Conservation (phyloP, 2,797 vertebrate genomes). For the Cuniculus paca region DNA sequence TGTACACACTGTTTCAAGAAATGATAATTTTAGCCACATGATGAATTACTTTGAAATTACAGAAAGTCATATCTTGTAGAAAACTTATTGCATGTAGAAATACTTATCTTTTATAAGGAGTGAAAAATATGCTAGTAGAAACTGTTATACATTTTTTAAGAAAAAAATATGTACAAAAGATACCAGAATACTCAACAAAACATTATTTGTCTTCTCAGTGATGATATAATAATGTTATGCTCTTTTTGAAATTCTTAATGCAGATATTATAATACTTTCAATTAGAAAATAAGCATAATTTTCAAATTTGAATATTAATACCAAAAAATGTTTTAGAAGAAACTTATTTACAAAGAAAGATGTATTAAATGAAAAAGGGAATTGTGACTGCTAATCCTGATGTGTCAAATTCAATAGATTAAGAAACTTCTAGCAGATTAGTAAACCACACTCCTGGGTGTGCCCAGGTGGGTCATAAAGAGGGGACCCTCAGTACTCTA, state of each 20-base stretch:
- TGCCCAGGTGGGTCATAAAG: not conserved
- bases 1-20: not conserved
- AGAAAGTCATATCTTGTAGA: constrained; percentile 1
- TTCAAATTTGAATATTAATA: constrained; percentile 11
- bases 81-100: constrained; percentile 8
- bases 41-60: not conserved
- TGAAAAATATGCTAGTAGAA: constrained; percentile 30
- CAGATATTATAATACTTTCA: constrained; percentile 39
- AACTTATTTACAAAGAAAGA: constrained; percentile 3
- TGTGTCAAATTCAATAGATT: not conserved
- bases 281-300: constrained; percentile 47
- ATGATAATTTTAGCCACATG: constrained; percentile 29
- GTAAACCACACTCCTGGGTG: not conserved
- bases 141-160: constrained; percentile 13
- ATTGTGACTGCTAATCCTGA: not conserved
- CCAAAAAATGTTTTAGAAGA: not conserved
- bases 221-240: constrained; percentile 38
- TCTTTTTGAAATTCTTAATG: constrained; percentile 42
- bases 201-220: not conserved
- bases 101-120: constrained; percentile 4
- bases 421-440: not conserved
- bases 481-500: not conserved
- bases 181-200: constrained; percentile 49
- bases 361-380: not conserved
- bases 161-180: constrained; percentile 38